These are phyloP conservation scores for Corvus hawaiiensis DNA, from an alignment of 2,113 vertebrate species.

Conservation along the genomic window DNA sequence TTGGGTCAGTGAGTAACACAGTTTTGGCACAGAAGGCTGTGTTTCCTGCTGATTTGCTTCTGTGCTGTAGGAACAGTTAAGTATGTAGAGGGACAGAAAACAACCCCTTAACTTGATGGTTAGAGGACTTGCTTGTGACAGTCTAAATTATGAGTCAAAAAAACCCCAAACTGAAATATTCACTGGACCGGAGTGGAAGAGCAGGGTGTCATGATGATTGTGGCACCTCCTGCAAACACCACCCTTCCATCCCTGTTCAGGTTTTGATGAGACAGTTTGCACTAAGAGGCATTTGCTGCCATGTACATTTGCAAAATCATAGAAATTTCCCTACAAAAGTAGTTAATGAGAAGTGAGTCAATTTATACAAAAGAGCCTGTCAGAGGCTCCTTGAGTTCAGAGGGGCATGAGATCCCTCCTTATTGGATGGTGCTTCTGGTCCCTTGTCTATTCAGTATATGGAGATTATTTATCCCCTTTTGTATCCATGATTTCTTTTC, in stretches of 20 bases:
- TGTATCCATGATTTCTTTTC: not conserved
- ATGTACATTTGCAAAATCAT: too few relatives aligned
- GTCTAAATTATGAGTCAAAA: not conserved
- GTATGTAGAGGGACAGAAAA: not conserved
- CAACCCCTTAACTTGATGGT: not conserved
- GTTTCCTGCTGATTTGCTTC: not conserved
- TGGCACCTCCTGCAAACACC: not conserved
- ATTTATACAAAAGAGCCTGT: too few relatives aligned
- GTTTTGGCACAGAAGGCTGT: not conserved
- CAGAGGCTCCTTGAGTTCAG: too few relatives aligned
- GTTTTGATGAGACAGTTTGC: too few relatives aligned
- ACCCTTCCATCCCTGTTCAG: too few relatives aligned
- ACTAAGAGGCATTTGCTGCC: too few relatives aligned
- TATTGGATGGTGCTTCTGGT: not conserved
- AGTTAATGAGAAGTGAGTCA: too few relatives aligned
- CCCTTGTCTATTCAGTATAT: not conserved
- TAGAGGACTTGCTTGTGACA: not conserved
- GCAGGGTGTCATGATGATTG: not conserved
- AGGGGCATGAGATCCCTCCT: not conserved
- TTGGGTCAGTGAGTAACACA: rapidly evolving
- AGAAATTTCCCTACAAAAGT: too few relatives aligned
- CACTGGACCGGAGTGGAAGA: not conserved
- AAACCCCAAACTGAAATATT: not conserved
- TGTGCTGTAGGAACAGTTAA: not conserved
- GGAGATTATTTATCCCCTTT: rapidly evolving